Evolutionary conservation across 2,888 invertebrate species (phyloP), one percentile per base, ranked within the genome.

Genomic region (Drosophila testacea): DNA sequence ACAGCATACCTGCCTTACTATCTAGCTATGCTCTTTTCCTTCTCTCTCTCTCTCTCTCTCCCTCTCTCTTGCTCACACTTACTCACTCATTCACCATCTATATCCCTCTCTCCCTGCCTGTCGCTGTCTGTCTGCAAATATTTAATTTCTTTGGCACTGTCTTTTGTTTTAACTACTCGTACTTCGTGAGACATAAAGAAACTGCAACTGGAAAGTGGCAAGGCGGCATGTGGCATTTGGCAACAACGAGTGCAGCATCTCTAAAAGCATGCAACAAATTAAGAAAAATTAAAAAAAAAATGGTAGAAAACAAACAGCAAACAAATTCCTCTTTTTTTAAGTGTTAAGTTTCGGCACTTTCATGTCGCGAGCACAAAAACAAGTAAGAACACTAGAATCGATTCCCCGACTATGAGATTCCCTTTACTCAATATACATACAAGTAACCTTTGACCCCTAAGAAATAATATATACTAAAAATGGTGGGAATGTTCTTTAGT

Each of bases 91-190:
- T 22, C 22, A 22, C 22, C 22, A 22, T 22, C 22, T 22, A 22
- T 22, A 4, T 4, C 13, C 13, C 28, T 38, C 9, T 36, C 11
- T 41, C 27, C 30, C 41, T 57, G 38, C 22, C 22, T 38, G 34
- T 30, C 28, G 30, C 41, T 57, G 38, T 30, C 22, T 38, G 34
- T 30, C 28, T 46, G 65, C 63, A 88, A 86, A 83, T 83, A 83
- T 88, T 86, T 75, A 81, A 83, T 86, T 83, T 88, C 86, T 80
- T 87, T 82, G 77, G 41, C 59, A 39, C 59, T 48, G 51, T 32
- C 61, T 56, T 76, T 76, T 69, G 59, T 77, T 48, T 66, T 59
- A 68, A 74, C 56, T 63, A 54, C 16, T 16, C 16, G 16, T 16
- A 16, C 44, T 78, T 68, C n/a, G 52, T 36, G 50, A 39, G 41